Percentiles rank a stretch among this genome's conserved stretches.
phyloP scores from a whole-genome alignment of 2,113 vertebrate genomes.

The Ciconia maguari region DNA sequence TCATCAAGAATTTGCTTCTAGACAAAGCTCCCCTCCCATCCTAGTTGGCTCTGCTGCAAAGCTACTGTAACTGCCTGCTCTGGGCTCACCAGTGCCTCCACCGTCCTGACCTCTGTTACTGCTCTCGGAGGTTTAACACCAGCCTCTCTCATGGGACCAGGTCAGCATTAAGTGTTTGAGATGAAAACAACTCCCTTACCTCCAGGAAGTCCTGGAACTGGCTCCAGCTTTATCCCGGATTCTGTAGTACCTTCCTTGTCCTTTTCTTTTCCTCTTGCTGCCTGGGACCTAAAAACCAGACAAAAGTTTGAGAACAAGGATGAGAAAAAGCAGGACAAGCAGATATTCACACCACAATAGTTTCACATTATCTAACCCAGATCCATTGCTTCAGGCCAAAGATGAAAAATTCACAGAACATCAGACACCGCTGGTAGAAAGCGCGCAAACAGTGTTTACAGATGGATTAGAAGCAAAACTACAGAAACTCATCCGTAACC shows the following conservation, averaged over 20 bases:
- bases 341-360: not conserved
- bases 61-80: not conserved
- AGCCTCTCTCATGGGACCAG: not conserved
- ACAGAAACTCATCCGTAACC: not conserved
- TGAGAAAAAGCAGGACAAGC: not conserved
- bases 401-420: not conserved
- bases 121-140: not conserved
- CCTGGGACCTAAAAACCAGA: conserved; percentile 82
- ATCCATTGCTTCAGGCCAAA: not conserved
- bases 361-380: not conserved
- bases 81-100: not conserved
- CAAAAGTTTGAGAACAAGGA: not conserved
- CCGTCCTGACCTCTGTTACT: not conserved
- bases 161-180: not conserved
- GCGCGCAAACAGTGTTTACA: not conserved
- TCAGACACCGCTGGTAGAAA: not conserved
- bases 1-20: not conserved
- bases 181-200: conserved; percentile 66
- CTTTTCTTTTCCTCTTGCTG: conserved; percentile 91
- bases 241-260: conserved; percentile 87
- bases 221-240: conserved; percentile 90
- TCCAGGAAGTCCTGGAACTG: conserved; percentile 92
- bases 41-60: not conserved
- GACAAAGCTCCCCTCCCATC: not conserved
- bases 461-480: not conserved